Base-by-base conservation (phyloP, 2,888 invertebrate species). In the Blomia tropicalis region DNA sequence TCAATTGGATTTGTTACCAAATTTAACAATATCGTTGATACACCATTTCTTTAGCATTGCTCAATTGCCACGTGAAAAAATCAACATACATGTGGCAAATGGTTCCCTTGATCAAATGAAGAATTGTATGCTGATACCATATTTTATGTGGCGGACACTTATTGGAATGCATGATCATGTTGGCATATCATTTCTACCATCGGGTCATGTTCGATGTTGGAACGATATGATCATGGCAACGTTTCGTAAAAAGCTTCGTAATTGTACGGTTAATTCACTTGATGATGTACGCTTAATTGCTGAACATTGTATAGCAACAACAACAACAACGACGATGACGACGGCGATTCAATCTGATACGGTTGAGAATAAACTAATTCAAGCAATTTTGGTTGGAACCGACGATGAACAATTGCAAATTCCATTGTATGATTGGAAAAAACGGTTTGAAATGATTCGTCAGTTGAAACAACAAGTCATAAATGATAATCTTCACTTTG, bases 201-300 rank as follows among this genome's bases (percentile, higher is more conserved):
- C 30, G 4, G 62, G 62, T 51, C 62, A 62, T 44, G 36, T 51
- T 23, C 44, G 36, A 3, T 58, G 47, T 36, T 62, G 62, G 62
- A 62, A 62, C 32, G 62, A 62, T 36, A 41, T 62, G 19, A 58
- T 62, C 43, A 62, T 62, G 62, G 62, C 58, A n/a, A 58, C 51
- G 1, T 62, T 62, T 23, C 58, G 47, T 30, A 62, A 62, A 43
- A 58, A 59, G 32, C 53, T 62, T 44, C 58, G 62, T n/a, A 62
- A 36, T 23, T 62, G 62, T 41, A 30, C 43, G 22, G 36, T 62
- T 1, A 58, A 58, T 51, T 44, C 32, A 27, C 36, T 62, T 4
- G 1, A 43, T 19, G 58, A 62, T 14, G 14, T 62, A 27, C 43
- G 58, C 19, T 23, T 29, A 43, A 32, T 62, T 1, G 62, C 62